Evolutionary conservation across 2,888 invertebrate species (phyloP).

Genomic region (Lasioglossum marginatum): DNA sequence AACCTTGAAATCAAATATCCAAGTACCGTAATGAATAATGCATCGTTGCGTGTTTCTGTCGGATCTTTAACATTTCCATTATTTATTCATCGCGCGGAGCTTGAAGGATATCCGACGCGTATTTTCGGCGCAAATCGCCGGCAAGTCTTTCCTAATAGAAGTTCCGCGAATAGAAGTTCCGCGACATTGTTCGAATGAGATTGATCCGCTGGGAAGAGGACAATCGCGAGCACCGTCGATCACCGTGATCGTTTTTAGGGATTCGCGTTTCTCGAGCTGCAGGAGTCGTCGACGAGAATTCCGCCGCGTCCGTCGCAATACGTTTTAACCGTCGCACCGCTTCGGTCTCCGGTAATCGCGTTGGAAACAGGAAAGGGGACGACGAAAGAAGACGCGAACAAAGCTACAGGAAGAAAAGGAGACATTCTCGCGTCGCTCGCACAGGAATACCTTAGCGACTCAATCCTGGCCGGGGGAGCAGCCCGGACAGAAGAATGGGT

Average conservation of each 20-base stretch:
- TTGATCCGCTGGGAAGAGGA: background rate
- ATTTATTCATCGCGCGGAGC: constrained; percentile 7
- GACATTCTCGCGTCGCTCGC: constrained; percentile 77
- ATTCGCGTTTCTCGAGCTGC: constrained; percentile 42
- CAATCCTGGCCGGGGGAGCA: constrained; percentile 57
- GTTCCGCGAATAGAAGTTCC: no score
- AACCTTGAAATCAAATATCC: constrained; percentile 28
- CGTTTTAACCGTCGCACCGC: constrained; percentile 53
- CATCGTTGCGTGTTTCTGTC: background rate
- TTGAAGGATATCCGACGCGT: background rate
- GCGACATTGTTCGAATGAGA: background rate
- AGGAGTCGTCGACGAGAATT: constrained; percentile 46
- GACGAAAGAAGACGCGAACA: constrained; percentile 38
- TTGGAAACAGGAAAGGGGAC: background rate
- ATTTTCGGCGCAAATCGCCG: background rate
- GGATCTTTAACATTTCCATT: constrained; percentile 10
- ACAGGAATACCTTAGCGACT: constrained; percentile 68
- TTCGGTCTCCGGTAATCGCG: constrained; percentile 13
- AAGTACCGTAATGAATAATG: background rate
- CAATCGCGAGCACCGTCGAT: constrained; percentile 55
- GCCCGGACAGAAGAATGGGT: constrained; percentile 69
- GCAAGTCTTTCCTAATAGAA: background rate
- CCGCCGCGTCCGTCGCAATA: constrained; percentile 53
- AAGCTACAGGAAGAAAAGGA: constrained; percentile 45
- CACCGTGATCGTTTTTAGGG: constrained; percentile 41